phyloP scores from a whole-genome alignment of 2,113 vertebrate species.

The Seriola dumerili region DNA sequence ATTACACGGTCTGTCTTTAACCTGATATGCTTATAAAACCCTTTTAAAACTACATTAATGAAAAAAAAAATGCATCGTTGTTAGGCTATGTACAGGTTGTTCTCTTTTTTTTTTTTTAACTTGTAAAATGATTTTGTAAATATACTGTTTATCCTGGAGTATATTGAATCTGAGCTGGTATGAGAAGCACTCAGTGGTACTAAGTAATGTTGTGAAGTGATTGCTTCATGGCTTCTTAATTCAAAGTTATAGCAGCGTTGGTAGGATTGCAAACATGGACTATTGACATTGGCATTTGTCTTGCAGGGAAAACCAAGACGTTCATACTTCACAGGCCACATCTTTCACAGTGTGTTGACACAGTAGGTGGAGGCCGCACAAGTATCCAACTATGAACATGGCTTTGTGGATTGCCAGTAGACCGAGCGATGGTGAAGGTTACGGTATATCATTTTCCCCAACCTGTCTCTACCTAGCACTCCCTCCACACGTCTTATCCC shows the following conservation, averaged over 20 bases:
- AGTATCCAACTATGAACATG: neutral
- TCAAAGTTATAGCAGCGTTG: neutral
- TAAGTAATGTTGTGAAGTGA: neutral
- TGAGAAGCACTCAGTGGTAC: constrained; percentile 27
- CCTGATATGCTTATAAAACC: neutral
- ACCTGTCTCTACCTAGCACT: constrained; percentile 15
- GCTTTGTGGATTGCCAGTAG: constrained; percentile 32
- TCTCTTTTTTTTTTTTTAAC: neutral
- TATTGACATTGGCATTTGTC: constrained; percentile 6
- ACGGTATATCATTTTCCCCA: neutral
- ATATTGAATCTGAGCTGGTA: neutral
- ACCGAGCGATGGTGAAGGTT: constrained; percentile 1
- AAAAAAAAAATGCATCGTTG: neutral
- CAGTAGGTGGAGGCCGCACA: constrained; percentile 1
- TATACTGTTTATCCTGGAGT: neutral
- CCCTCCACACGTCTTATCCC: constrained; percentile 28
- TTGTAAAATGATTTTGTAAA: neutral
- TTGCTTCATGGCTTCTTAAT: constrained; percentile 11
- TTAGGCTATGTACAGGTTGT: neutral
- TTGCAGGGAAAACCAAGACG: neutral
- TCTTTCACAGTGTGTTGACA: constrained; percentile 1
- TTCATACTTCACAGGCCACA: constrained; percentile 1
- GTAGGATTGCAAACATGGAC: neutral
- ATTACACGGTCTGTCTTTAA: constrained; percentile 18
- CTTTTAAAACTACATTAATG: neutral